Base-by-base conservation (phyloP, 2,797 vertebrate species). In the Choloepus didactylus region DNA sequence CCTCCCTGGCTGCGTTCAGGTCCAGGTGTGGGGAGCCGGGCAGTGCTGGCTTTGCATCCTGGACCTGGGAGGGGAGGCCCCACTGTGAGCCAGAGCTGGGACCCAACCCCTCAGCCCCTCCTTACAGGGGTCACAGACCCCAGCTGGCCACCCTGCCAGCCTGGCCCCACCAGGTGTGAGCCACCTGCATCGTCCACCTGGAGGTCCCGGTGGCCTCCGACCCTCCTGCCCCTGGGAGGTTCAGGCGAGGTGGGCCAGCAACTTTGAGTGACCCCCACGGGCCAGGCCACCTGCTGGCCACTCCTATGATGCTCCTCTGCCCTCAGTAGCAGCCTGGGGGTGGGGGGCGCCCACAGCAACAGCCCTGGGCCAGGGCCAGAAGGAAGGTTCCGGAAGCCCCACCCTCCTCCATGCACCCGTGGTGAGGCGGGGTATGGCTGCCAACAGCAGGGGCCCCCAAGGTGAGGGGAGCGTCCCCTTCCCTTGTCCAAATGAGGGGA, bases 161-260 rank as follows among this genome's bases (percentile, higher is more conserved):
- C 46, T 16, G 9, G 35, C 19, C 16, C 25, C 16, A 49, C 29
- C 18, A 6, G 23, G 44, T 9, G 12, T 6, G 15, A 80, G 3
- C 16, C 4, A 3, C 15, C 16, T 4, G 8, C 5, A 4, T 12
- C 6, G 8, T 8, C 60, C 7, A 70, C 8, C 5, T 1, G 31
- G 12, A 14, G 6, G 62, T 29, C 31, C 69, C n/a, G 2, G 10
- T 14, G 10, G 41, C 31, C 73, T 54, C 15, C 66, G 62, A 25
- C 29, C 23, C 23, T 83, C 19, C 19, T 4, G 2, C 7, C 12
- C 11, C 7, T 18, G 69, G 51, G 75, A 38, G 67, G 56, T 66
- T 3, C 10, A 15, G 46, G 73, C 0, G 4, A 35, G n/a, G 41
- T 27, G 31, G 70, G 54, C 85, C 5, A 31, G 29, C 3, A 25